Base-by-base conservation (phyloP, 23 tunicate genomes). In the Oikopleura albicans region DNA sequence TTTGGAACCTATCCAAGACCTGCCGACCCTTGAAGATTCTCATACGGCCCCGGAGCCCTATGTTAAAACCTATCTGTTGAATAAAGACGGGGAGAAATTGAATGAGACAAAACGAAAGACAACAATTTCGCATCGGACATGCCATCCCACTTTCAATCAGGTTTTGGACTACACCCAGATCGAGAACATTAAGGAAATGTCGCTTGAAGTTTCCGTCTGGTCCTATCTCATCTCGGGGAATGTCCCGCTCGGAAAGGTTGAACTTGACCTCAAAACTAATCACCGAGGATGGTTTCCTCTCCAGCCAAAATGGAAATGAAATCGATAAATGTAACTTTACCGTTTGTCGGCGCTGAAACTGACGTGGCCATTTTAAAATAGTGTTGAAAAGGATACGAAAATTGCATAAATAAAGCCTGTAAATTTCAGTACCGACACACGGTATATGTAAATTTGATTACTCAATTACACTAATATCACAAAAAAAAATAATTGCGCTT, bases 131-230 rank as follows among this genome's bases (percentile, higher is more conserved):
- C 39, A 89, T 39, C 88, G 87, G 79, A 88, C 99, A 16, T 76
- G 87, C 37, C 89, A 95, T 83, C 99, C 99, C 22, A 91, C 96
- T 37, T 95, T 86, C 79, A 95, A 95, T 83, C 89, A 95, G 87
- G 91, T 95, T 91, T 91, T 95, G 22, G 63, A 49, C 22, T 49
- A 49, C 22, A 8, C 22, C 22, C 16, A 22, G 12, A 22, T 49
- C 22, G 63, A 49, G 22, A 49, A 49, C 22, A 8, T 49, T 8
- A 49, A 49, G 22, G 63, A 49, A 49, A 49, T 8, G 22, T 49
- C 22, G 12, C 12, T 49, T 8, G 63, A 49, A 22, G 63, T 49
- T 49, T 49, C 63, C 22, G 63, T 49, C 12, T 49, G 63, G 63
- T 49, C 63, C 63, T 49, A 49, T 22, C 12, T 49, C 16, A 49